Base-by-base conservation (phyloP, 2,797 vertebrate genomes). In the Steatocranus sp. region DNA sequence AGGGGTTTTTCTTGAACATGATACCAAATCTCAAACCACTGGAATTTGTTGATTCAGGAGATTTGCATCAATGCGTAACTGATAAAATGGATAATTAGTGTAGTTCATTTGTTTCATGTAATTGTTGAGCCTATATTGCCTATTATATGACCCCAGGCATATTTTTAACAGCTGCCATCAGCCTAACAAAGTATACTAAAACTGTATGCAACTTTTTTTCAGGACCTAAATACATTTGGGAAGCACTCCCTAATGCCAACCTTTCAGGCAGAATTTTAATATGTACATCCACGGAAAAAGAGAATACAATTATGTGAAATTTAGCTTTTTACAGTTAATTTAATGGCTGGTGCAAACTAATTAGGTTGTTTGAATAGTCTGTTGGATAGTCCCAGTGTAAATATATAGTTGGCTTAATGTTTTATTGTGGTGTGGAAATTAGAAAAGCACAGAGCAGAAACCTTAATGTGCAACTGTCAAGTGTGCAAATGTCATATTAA, bases 321-420 rank as follows among this genome's bases (percentile, higher is more conserved):
- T 32, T 32, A 48, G 68, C 17, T n/a, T 53, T 79, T 79, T 51
- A 23, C 10, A 41, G 38, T 50, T 23, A 15, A 61, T 74, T 58
- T 68, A 76, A 76, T 78, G 51, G 75, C 50, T 48, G 11, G 43
- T 73, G 68, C 25, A 73, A 73, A 73, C 63, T 58, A 34, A 51
- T 68, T 53, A 18, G 63, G 36, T 77, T 76, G 20, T 53, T 48
- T 27, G 20, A 73, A 32, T 73, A 48, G 68, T 48, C 68, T 75
- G 36, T 68, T 75, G 17, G 14, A 78, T 49, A 32, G 63, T 61
- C 38, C 9, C 25, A 61, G 46, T 78, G 9, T 74, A 81, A 66
- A 41, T 66, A 53, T 53, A 63, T 34, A 83, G 38, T 50, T 76
- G 34, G 50, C 58, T 77, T 74, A 78, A 73, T 74, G 23, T 23